Conservation (phyloP, 2,113 vertebrate genomes). For the Struthidea cinerea region DNA sequence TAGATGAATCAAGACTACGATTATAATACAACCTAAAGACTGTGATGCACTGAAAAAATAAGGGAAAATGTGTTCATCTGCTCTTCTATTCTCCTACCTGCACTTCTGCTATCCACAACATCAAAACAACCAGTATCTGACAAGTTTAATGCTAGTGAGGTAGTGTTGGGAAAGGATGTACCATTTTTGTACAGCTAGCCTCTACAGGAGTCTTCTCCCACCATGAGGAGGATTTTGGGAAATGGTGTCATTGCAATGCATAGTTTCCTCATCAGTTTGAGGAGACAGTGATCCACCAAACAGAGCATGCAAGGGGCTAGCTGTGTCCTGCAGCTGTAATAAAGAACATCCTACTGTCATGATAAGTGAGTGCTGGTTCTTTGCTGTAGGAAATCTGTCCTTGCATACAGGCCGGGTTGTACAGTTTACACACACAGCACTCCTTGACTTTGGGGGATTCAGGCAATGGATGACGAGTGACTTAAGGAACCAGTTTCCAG, state of each 20-base stretch:
- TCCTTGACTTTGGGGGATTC: neutral
- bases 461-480: neutral
- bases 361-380: neutral
- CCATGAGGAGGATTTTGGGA: neutral
- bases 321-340: neutral
- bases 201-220: neutral
- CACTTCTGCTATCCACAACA: neutral
- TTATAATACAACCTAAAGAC: neutral
- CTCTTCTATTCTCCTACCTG: neutral
- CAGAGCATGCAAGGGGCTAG: neutral
- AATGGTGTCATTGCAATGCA: neutral
- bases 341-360: neutral
- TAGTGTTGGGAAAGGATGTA: neutral
- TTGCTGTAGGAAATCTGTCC: neutral
- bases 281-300: neutral
- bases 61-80: neutral
- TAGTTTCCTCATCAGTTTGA: neutral
- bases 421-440: neutral
- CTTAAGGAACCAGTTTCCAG: constrained; percentile 31
- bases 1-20: neutral
- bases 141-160: neutral
- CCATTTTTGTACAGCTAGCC: neutral
- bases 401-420: neutral
- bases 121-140: neutral
- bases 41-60: neutral